phyloP scores from a whole-genome alignment of 1,140 invertebrate species.

The Calliopsis andreniformis region DNA sequence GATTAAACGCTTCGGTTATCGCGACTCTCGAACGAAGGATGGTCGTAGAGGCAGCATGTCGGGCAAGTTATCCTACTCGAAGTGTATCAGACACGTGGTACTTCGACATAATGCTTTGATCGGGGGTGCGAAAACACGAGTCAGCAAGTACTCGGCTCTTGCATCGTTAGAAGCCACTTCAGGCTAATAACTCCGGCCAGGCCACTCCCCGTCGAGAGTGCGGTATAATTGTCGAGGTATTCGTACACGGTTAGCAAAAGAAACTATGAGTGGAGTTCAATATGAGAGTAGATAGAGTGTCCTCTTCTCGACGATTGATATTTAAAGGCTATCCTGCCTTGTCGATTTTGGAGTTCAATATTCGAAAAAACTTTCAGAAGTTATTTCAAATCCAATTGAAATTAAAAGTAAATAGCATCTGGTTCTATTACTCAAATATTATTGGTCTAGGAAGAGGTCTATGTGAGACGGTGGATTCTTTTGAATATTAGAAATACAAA shows the following conservation, averaged over 20 bases:
- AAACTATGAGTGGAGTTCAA: constrained; percentile 21
- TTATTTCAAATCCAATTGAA: no score
- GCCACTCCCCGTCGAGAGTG: constrained; percentile 28
- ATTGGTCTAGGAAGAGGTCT: no score
- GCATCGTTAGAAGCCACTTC: constrained; percentile 52
- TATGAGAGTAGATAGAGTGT: neutral
- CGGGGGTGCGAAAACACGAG: constrained; percentile 59
- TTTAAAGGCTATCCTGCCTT: no score
- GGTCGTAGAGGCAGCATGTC: constrained; percentile 14
- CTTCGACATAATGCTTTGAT: constrained; percentile 61
- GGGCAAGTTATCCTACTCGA: constrained; percentile 55
- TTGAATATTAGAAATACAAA: no score
- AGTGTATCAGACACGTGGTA: constrained; percentile 40
- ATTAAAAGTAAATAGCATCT: no score
- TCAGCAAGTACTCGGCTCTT: constrained; percentile 55
- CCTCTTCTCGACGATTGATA: neutral
- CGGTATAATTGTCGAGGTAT: constrained; percentile 36
- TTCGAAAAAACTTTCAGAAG: no score
- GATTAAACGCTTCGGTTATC: constrained; percentile 55
- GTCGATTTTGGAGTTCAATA: no score
- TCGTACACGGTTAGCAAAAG: constrained; percentile 6
- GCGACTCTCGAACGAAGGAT: constrained; percentile 33
- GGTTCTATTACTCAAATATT: no score
- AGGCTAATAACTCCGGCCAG: constrained; percentile 54
- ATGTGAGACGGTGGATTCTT: no score